Percentiles rank a stretch among this genome's conserved stretches.
phyloP scores from a whole-genome alignment of 1,140 invertebrate species.

The Linepithema humile region DNA sequence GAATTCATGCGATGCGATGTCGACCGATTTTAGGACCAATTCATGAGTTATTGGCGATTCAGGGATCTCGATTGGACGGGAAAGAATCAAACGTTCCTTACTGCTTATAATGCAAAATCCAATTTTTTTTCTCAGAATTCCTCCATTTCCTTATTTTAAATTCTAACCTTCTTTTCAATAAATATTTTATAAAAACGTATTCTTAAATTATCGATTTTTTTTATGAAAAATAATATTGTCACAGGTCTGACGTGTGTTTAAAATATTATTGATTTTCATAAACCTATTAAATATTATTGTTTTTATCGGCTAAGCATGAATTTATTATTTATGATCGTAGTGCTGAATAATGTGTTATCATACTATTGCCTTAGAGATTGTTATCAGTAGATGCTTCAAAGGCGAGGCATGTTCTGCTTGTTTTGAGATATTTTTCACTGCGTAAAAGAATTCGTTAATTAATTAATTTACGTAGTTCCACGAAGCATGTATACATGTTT shows the following conservation, averaged over 20 bases:
- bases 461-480: slow-evolving; percentile 36
- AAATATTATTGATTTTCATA: slow-evolving; percentile 8
- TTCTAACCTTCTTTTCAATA: neutral
- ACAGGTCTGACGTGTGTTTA: neutral
- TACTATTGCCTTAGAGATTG: neutral
- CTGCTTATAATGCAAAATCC: neutral
- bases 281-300: too few species aligned
- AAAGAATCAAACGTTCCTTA: neutral
- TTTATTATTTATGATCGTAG: slow-evolving; percentile 1
- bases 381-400: slow-evolving; percentile 1
- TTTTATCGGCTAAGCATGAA: neutral
- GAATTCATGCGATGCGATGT: neutral
- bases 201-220: neutral
- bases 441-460: slow-evolving; percentile 28
- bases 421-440: neutral
- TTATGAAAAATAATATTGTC: neutral
- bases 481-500: slow-evolving; percentile 1
- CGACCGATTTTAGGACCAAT: neutral
- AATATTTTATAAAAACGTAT: neutral
- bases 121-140: neutral
- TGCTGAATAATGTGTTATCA: neutral
- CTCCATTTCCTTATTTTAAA: too few species aligned
- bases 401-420: neutral
- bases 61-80: neutral
- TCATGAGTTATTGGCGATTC: neutral